Evolutionary conservation across 2,888 invertebrate genomes (phyloP), one percentile per base, ranked within the genome.

Genomic region (Zele albiditarsus): DNA sequence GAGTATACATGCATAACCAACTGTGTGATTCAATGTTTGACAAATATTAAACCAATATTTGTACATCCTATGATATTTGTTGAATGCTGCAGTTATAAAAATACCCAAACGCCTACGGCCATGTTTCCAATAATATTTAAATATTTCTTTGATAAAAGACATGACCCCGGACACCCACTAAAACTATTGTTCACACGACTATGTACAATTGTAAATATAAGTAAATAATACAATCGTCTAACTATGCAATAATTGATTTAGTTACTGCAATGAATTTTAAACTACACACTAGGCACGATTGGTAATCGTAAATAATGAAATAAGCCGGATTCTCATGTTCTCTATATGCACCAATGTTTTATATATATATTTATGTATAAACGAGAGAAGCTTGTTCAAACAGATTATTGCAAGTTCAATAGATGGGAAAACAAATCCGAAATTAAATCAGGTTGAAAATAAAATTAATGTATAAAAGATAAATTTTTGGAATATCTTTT

Each of bases 1-100:
- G 16, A 16, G 16, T 46, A 14, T 16, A 46, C 16, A n/a, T 46
- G 12, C 12, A 38, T 38, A 38, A 38, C 38, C 38, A 38, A 46
- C n/a, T 46, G 16, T n/a, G 16, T 3, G n/a, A 46, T n/a, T n/a
- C 16, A 46, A 46, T 46, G 16, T 46, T 33, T n/a, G 46, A 4
- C 16, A 16, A 6, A 53, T 53, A 53, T 53, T 53, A 53, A 53
- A 53, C n/a, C 53, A 53, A 53, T 53, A 20, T 53, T 53, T 53
- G 53, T 53, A 20, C 10, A 46, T 0, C 16, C n/a, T n/a, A 46
- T 46, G 46, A 20, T 5, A 20, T 53, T 53, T 53, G 53, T 53
- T 53, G 20, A 20, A 53, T 20, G 20, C 5, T 53, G 53, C 4
- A 53, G 20, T 23, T 8, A 20, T 3, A 53, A 53, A 53, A 20